Conservation (phyloP, 2,888 invertebrate genomes). For the Drosophila cyrtoloma region DNA sequence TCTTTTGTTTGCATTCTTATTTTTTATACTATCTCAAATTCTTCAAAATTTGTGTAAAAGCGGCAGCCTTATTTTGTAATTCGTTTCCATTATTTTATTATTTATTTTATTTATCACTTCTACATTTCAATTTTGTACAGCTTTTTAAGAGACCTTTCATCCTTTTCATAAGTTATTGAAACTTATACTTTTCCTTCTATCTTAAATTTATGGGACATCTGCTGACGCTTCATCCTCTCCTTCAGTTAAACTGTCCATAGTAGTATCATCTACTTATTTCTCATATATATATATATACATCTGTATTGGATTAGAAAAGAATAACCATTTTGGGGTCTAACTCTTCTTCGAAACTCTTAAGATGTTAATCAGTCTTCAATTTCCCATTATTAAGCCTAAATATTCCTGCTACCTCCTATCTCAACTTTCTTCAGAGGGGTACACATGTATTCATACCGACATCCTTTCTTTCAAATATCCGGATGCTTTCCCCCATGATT, state of each 20-base stretch:
- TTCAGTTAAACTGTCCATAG: background rate
- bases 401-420: background rate
- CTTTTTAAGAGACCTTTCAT: background rate
- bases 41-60: background rate
- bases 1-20: background rate
- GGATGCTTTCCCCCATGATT: background rate
- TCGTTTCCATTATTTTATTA: background rate
- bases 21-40: background rate
- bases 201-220: background rate
- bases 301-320: background rate
- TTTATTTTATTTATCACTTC: background rate
- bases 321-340: background rate
- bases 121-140: background rate
- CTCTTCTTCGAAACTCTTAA: background rate
- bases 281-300: background rate
- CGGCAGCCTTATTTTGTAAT: background rate
- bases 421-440: background rate
- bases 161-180: background rate
- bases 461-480: background rate
- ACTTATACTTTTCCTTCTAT: background rate
- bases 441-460: background rate
- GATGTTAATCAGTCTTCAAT: background rate
- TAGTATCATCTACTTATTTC: background rate
- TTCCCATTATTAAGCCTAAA: background rate
- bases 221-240: background rate